Base-by-base conservation (phyloP, 2,113 vertebrate genomes). In the Litocranius walleri region DNA sequence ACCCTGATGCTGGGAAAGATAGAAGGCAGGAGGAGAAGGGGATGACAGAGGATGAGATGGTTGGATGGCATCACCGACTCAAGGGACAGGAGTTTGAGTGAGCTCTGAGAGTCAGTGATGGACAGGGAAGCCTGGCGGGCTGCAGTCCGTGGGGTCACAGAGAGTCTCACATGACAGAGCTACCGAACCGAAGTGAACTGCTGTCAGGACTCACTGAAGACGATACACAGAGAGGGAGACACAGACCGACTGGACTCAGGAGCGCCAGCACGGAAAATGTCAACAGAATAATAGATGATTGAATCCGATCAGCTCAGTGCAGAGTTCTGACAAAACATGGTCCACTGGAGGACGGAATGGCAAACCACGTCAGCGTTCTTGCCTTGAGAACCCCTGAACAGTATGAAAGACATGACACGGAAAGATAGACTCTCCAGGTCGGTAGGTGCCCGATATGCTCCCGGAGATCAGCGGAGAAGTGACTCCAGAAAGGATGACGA, bases 401-500 rank as follows among this genome's bases (percentile, higher is more conserved):
- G 19, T 23, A 23, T 71, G 9, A 6, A 71, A 23, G n/a, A 6
- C 12, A 23, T 0, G 67, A 6, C 19, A 23, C 67, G 12, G n/a
- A 8, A 71, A 11, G 67, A 23, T 12, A 8, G 12, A 11, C n/a
- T 36, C 9, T 6, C 67, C 2, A 3, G n/a, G 67, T 71, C 19
- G 0, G n/a, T 23, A 36, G 4, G n/a, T 36, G n/a, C n/a, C 67
- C 67, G 5, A 3, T 12, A 12, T 1, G 67, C 19, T 36, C 3
- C 67, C 36, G n/a, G 67, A 36, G 64, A 23, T 23, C n/a, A 71
- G 64, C 19, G n/a, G 64, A 40, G n/a, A 40, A 71, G 3, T 36
- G 23, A 36, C 1, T 71, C n/a, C 67, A 36, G n/a, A 71, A 40
- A 71, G n/a, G 12, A 23, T 1, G n/a, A 23, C 1, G 0, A 12